Conservation (phyloP, 1,140 invertebrate genomes). For the Pseudachorutes palmiensis region DNA sequence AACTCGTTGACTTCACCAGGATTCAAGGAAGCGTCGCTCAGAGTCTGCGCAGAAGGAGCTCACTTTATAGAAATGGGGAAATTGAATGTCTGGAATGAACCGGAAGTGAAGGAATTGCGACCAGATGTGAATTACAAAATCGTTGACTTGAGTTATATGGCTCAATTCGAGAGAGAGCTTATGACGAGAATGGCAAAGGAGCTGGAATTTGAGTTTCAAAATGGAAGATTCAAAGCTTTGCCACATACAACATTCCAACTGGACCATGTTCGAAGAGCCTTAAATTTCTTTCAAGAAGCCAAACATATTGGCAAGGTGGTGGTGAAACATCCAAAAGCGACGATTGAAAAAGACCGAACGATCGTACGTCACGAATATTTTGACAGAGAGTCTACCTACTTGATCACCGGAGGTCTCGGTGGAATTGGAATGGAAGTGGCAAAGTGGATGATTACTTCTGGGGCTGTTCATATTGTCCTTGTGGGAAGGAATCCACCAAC, state of each 20-base stretch:
- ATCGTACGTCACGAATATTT: not conserved
- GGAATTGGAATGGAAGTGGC: constrained; percentile 12
- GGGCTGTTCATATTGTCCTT: constrained; percentile 2
- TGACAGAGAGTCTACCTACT: constrained; percentile 1
- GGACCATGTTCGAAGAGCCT: not conserved
- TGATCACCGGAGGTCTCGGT: constrained; percentile 16
- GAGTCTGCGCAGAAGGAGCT: not conserved
- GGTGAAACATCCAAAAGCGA: no score
- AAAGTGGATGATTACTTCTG: constrained; percentile 8
- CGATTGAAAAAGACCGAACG: no score
- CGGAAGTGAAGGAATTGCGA: not conserved
- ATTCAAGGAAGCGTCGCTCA: constrained; percentile 13
- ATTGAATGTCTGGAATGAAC: constrained; percentile 1
- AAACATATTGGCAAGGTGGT: constrained; percentile 19
- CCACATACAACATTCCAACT: not conserved
- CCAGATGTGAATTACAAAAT: constrained; percentile 16
- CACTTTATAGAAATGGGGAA: constrained; percentile 18
- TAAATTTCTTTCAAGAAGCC: not conserved
- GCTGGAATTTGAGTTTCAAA: not conserved
- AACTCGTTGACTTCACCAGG: constrained; percentile 13
- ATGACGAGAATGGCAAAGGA: not conserved
- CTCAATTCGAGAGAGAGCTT: no score
- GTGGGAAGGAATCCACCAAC: constrained; percentile 1
- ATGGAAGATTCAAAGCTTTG: not conserved
- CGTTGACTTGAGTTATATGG: not conserved